Base-by-base conservation (phyloP, 1,140 invertebrate genomes). In the Zaprionus vittiger region DNA sequence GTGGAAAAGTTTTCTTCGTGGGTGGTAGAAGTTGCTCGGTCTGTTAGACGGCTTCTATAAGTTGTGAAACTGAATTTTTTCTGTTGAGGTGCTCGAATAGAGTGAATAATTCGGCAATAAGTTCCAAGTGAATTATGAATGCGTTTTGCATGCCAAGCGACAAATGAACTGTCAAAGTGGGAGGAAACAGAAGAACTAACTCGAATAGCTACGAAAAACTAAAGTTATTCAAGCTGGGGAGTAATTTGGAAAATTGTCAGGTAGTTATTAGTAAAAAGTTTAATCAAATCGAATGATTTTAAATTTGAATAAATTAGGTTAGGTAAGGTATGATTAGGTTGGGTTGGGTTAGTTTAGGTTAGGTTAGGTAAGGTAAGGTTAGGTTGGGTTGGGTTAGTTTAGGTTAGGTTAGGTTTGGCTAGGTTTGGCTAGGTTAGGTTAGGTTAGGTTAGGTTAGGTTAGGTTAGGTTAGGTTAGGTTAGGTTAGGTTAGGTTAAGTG, bases 1-100 rank as follows among this genome's bases (percentile, higher is more conserved):
- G 61, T 22, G 44, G 37, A 47, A 55, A 72, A 57, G n/a, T 64
- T 73, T 24, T 41, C 20, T 73, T 9, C 41, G n/a, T 47, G 2
- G 31, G 0, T 41, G 38, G 44, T 54, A 47, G 12, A 41, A 61
- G 17, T 57, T 55, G 2, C 28, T 15, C 5, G 57, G 5, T 47
- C 47, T 52, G 47, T 52, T 52, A 52, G 47, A 34, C 34, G 26
- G 47, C 47, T 24, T 70, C 49, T 24, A 63, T 54, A 70, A 70
- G 24, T 54, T 70, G 24, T 28, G 11, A 20, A 31, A 37, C 26
- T 62, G 34, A 22, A 14, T 20, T 26, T 38, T 54, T 12, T 38
- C n/a, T 44, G 6, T 44, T 2, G 6, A 11, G 31, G 11, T 41
- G 61, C n/a, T 49, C n/a, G 61, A 6, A 17, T 63, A 63, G 22